A percentile compares a stretch with the other conserved stretches of the same genome.
These are phyloP conservation scores for Aplidium turbinatum DNA, from an alignment of 23 tunicate genomes.

Conservation along the genomic window DNA sequence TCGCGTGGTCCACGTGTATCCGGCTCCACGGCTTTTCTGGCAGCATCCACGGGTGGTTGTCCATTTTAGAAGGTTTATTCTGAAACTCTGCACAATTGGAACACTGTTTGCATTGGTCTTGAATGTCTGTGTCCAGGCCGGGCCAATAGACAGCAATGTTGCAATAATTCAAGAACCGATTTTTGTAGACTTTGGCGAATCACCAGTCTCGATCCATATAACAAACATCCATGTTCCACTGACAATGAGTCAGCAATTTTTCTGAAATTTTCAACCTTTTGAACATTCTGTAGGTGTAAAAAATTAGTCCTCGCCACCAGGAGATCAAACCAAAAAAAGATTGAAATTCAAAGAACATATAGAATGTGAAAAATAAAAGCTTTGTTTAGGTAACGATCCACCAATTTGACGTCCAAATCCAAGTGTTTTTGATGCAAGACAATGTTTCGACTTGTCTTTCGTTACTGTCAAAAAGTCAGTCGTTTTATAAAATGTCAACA, in stretches of 20 bases:
- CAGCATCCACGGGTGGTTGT: conserved; percentile 19
- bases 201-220: conserved; percentile 1
- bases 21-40: conserved; percentile 32
- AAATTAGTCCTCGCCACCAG: too few relatives aligned
- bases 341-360: too few relatives aligned
- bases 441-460: too few relatives aligned
- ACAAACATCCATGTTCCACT: conserved; percentile 24
- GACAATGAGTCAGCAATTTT: conserved; percentile 5
- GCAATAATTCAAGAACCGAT: conserved; percentile 8
- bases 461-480: too few relatives aligned
- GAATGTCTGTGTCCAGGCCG: conserved; percentile 2
- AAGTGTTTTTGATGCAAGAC: too few relatives aligned
- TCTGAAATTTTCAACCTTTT: neutral
- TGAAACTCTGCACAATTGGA: neutral
- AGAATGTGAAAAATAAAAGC: too few relatives aligned
- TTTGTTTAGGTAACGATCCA: too few relatives aligned
- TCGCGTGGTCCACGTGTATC: conserved; percentile 27
- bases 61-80: neutral
- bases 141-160: conserved; percentile 7
- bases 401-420: too few relatives aligned
- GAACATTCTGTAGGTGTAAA: too few relatives aligned
- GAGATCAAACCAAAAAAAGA: too few relatives aligned
- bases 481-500: too few relatives aligned
- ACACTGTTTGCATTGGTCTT: too few relatives aligned
- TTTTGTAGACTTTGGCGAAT: conserved; percentile 21